Evolutionary conservation across 2,888 invertebrate species (phyloP), one percentile per base, ranked within the genome.

Genomic region (Tipula confusa): DNA sequence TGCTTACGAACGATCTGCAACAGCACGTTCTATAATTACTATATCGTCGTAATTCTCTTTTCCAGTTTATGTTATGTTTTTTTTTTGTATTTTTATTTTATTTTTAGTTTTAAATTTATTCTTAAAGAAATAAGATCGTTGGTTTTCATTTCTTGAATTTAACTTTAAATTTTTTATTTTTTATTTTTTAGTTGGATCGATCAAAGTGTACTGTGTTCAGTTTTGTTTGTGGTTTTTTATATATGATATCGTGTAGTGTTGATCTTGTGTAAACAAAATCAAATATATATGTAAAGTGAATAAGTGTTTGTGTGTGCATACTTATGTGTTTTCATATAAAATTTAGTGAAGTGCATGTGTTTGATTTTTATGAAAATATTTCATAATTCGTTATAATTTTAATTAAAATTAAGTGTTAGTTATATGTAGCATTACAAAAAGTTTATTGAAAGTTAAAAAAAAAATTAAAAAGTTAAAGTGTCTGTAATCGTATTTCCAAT

Each of bases 11-110:
- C 64, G 64, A 64, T 64, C 64, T 64, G 64, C 64, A 64, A 64
- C 64, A n/a, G n/a, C n/a, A 64, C 64, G 64, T 64, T 64, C 64
- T 64, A 64, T 64, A 64, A 64, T 64, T 64, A 64, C 64, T n/a
- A 64, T 33, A 4, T 11, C 64, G 64, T 64, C 64, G 64, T 64
- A 64, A 64, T 64, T 64, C 64, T 64, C 64, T 64, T 64, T 64
- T 64, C 64, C 64, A 64, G 64, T 64, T 64, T 64, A 64, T 64
- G 64, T 9, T 64, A 24, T 64, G n/a, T n/a, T n/a, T n/a, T n/a
- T n/a, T n/a, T n/a, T n/a, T n/a, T n/a, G n/a, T n/a, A n/a, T n/a
- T n/a, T n/a, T n/a, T n/a, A n/a, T n/a, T 15, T 24, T 64, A 64
- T 64, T 64, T 64, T 64, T 64, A 64, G 64, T 64, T 64, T 24